phyloP scores from a whole-genome alignment of 2,113 vertebrate genomes.

The Actinemys pallida region DNA sequence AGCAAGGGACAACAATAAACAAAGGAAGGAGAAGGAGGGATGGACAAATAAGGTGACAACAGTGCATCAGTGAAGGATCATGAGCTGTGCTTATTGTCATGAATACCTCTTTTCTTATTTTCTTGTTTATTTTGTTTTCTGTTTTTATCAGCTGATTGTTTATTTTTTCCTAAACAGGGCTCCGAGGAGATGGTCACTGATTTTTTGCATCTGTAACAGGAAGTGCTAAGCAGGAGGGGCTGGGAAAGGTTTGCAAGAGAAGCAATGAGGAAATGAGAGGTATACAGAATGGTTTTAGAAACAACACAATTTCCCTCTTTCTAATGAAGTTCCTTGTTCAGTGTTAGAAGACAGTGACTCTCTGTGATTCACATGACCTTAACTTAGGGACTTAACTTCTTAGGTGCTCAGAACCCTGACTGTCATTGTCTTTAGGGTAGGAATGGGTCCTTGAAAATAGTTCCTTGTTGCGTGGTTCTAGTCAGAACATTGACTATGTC shows the following conservation, averaged over 20 bases:
- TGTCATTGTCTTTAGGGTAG: background rate
- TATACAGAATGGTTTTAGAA: background rate
- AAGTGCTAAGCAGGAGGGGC: background rate
- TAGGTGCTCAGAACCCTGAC: background rate
- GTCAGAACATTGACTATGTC: background rate
- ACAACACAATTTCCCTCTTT: background rate
- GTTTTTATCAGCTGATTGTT: conserved; percentile 30
- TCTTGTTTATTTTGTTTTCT: conserved; percentile 1
- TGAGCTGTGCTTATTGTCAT: background rate
- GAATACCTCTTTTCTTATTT: background rate
- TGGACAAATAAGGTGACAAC: background rate
- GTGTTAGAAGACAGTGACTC: background rate
- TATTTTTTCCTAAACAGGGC: conserved; percentile 6
- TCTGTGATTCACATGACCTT: background rate
- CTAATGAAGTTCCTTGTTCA: background rate
- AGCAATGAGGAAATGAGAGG: background rate
- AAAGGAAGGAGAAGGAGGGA: background rate
- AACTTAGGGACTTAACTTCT: background rate
- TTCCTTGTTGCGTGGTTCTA: background rate
- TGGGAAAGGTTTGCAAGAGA: background rate
- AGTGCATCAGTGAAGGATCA: background rate
- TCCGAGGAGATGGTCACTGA: background rate
- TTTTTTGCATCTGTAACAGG: background rate
- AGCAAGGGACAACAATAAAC: conserved; percentile 24
- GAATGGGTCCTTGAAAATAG: background rate